Evolutionary conservation across 2,888 invertebrate species (phyloP).

Genomic region (Eristalis intricaria): DNA sequence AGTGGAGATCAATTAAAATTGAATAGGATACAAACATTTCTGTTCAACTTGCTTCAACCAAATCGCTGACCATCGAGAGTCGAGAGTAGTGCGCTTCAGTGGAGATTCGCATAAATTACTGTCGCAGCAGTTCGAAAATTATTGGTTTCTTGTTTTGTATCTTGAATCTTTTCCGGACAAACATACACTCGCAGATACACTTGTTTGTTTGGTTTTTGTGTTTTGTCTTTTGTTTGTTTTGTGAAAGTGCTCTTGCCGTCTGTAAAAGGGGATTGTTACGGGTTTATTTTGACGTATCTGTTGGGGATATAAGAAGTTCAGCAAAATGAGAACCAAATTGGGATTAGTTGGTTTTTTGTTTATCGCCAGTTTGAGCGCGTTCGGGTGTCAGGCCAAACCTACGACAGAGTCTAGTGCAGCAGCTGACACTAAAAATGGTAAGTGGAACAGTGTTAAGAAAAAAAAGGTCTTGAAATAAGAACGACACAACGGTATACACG

Average conservation of each 20-base stretch:
- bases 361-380: conserved; percentile 30
- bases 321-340: conserved; percentile 59
- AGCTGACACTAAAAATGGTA: conserved; percentile 60
- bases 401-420: conserved; percentile 63
- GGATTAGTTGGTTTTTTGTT: conserved; percentile 61
- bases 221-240: conserved; percentile 17
- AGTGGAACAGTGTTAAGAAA: conserved; percentile 6
- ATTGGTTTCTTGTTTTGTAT: conserved; percentile 23
- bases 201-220: neutral
- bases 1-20: conserved; percentile 42
- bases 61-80: conserved; percentile 9
- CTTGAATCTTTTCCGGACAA: conserved; percentile 51
- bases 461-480: neutral
- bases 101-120: conserved; percentile 47
- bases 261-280: conserved; percentile 48
- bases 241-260: conserved; percentile 60
- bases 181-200: neutral
- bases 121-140: neutral
- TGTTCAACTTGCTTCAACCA: neutral
- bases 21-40: conserved; percentile 22
- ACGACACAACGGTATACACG: neutral
- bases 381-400: conserved; percentile 56
- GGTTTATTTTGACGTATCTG: conserved; percentile 3
- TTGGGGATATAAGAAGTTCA: conserved; percentile 14
- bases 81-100: conserved; percentile 8